These are phyloP conservation scores for Pachycephala philippinensis DNA, from an alignment of 2,113 vertebrate genomes.

Conservation along the genomic window DNA sequence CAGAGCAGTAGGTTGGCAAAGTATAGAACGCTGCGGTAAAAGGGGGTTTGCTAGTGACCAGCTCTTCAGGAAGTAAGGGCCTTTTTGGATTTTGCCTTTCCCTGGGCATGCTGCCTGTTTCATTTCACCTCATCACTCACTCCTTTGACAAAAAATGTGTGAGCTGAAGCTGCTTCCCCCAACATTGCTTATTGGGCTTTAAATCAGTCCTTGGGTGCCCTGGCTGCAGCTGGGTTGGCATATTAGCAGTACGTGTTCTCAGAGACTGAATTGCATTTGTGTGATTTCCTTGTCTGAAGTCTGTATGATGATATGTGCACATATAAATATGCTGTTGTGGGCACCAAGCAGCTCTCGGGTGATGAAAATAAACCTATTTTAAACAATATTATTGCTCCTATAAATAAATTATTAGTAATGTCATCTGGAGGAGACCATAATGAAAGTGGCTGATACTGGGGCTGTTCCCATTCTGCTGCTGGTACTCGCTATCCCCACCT, in stretches of 20 bases:
- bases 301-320: neutral
- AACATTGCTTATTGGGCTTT: neutral
- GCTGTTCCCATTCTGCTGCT: neutral
- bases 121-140: conserved; percentile 20
- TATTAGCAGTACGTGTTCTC: neutral
- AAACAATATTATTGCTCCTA: neutral
- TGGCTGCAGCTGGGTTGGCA: neutral
- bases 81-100: conserved; percentile 62
- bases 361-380: neutral
- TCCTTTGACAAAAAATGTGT: neutral
- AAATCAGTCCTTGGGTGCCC: neutral
- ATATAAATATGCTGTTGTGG: neutral
- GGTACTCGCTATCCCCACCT: neutral
- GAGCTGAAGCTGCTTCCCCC: conserved; percentile 20
- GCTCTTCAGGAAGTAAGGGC: conserved; percentile 86
- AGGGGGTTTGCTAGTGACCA: conserved; percentile 76
- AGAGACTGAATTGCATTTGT: neutral
- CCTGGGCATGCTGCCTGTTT: conserved; percentile 60
- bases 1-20: conserved; percentile 99
- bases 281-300: neutral
- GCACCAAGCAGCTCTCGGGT: neutral
- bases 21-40: conserved; percentile 99
- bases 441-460: neutral
- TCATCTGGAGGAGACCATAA: neutral
- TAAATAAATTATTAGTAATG: neutral